phyloP scores from a whole-genome alignment of 1,140 invertebrate genomes.

The Protaetia brevitarsis region DNA sequence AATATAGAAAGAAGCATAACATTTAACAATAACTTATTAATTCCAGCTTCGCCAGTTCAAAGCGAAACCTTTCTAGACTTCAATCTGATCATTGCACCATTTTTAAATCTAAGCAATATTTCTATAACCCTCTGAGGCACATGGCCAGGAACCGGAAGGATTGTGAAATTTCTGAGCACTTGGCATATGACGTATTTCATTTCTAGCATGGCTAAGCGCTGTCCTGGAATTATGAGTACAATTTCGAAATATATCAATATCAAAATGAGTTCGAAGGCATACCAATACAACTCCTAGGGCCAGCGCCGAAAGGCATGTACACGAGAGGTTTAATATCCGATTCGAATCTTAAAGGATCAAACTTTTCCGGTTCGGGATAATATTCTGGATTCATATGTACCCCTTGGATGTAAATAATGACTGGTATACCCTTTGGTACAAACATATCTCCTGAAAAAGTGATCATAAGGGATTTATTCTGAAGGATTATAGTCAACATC shows the following conservation, averaged over 20 bases:
- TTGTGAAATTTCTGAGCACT: constrained; percentile 62
- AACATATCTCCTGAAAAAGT: constrained; percentile 49
- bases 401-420: constrained; percentile 53
- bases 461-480: not conserved
- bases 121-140: constrained; percentile 42
- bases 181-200: constrained; percentile 66
- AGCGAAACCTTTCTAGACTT: not conserved
- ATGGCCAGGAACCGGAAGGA: constrained; percentile 45
- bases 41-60: not conserved
- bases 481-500: not conserved
- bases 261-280: too few relatives aligned
- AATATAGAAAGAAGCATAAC: too few relatives aligned
- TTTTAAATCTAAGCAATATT: constrained; percentile 34
- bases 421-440: constrained; percentile 50
- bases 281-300: constrained; percentile 68
- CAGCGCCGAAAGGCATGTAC: constrained; percentile 69
- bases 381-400: constrained; percentile 65
- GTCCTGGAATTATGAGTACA: constrained; percentile 51
- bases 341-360: constrained; percentile 74
- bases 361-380: constrained; percentile 69
- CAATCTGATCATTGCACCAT: constrained; percentile 37
- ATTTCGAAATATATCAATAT: too few relatives aligned
- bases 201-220: constrained; percentile 76
- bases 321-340: constrained; percentile 54
- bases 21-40: too few relatives aligned